phyloP scores from a whole-genome alignment of 1,140 invertebrate species.

The Eubasilissa regina region DNA sequence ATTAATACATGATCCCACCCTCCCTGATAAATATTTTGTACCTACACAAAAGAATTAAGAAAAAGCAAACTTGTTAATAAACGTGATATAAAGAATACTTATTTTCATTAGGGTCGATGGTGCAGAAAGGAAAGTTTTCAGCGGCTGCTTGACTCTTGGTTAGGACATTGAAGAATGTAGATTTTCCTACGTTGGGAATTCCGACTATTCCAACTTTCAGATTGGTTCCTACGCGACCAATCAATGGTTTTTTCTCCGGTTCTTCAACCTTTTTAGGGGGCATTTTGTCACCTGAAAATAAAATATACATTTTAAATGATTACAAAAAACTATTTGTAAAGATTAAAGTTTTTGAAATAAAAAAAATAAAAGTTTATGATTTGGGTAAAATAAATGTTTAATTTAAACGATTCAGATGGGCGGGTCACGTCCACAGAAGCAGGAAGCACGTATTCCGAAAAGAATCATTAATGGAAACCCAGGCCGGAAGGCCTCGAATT shows the following conservation, averaged over 20 bases:
- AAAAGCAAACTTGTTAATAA: too few species aligned
- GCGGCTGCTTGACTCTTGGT: conserved; percentile 97
- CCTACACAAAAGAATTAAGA: too few species aligned
- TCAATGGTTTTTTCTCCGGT: conserved; percentile 90
- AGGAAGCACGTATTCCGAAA: too few species aligned
- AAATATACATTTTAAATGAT: neutral
- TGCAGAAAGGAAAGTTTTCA: conserved; percentile 99
- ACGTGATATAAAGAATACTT: conserved; percentile 80
- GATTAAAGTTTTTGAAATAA: neutral
- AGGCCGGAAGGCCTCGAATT: too few species aligned
- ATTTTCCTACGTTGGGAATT: conserved; percentile 96
- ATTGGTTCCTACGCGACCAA: conserved; percentile 98
- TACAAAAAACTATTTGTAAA: neutral
- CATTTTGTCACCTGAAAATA: conserved; percentile 75
- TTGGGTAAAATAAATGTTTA: too few species aligned
- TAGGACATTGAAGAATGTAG: conserved; percentile 99
- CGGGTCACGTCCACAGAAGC: too few species aligned
- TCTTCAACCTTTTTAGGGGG: conserved; percentile 95
- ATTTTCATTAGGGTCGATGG: conserved; percentile 99
- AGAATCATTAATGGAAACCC: too few species aligned
- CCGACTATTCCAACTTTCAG: conserved; percentile 97
- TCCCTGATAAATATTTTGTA: too few species aligned
- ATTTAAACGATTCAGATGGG: too few species aligned
- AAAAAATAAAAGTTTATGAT: neutral
- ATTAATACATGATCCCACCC: too few species aligned